Evolutionary conservation across 2,797 vertebrate species (phyloP), one percentile per base, ranked within the genome.

Genomic region (Chlorospingus flavigularis): DNA sequence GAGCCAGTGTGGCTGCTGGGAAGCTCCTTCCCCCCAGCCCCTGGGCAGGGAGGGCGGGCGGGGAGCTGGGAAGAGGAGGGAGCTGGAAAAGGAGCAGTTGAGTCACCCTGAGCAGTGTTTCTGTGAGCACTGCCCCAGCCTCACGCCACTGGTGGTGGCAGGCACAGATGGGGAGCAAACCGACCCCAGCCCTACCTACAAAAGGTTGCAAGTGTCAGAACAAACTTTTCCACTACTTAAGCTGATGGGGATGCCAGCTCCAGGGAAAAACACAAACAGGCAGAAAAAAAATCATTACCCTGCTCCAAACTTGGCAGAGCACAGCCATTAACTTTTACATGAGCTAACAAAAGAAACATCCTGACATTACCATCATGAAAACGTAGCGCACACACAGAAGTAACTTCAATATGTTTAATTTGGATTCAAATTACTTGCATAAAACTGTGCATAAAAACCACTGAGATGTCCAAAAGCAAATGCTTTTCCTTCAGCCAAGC

Each of bases 281-380:
- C 93, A 91, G 70, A 92, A 92, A 85, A 85, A 85, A 96, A 95
- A 81, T 91, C 84, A 92, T 92, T 95, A 95, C 71, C 91, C 94
- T 95, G 40, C 78, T 93, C 91, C 87, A 96, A 97, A 90, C 79
- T 97, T 97, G 91, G 92, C 95, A 95, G 80, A 82, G 86, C n/a
- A 54, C 79, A 93, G 82, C 51, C 73, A 58, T 96, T 94, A 96
- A 93, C 81, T 97, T 97, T 95, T 95, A 97, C 92, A 96, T 96
- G 95, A 97, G 88, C 92, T 96, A 96, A 97, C 93, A 95, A 97
- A 98, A 96, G 92, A 97, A 98, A 96, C 93, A 95, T 83, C 91
- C 87, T 82, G 95, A 86, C 86, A 37, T 81, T 94, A 96, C 92
- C 72, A 2, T 78, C 83, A 95, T 6, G 74, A 96, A 97, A 81